A percentile compares a stretch with the other conserved stretches of the same genome.
phyloP scores from a whole-genome alignment of 2,797 vertebrate genomes.

The Lepus townsendii region DNA sequence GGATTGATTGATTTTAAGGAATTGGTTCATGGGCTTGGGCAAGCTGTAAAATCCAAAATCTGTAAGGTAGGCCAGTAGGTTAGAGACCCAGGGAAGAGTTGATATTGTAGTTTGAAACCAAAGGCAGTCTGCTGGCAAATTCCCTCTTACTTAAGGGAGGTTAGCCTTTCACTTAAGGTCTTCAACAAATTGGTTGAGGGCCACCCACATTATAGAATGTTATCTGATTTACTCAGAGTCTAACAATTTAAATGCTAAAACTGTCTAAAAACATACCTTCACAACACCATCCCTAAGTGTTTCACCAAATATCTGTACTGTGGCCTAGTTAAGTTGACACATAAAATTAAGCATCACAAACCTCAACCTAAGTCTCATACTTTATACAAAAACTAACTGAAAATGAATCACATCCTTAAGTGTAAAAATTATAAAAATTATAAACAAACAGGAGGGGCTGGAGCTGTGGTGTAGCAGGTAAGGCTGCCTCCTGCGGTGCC shows the following conservation, averaged over 20 bases:
- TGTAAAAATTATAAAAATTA: conserved; percentile 20
- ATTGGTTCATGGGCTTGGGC: neutral
- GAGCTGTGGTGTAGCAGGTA: no score
- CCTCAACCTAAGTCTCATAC: neutral
- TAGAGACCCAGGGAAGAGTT: neutral
- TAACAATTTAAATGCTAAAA: conserved; percentile 28
- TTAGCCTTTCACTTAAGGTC: neutral
- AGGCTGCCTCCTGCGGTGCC: no score
- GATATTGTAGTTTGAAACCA: neutral
- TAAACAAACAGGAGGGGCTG: conserved; percentile 5
- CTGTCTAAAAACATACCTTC: neutral
- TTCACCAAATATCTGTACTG: conserved; percentile 9
- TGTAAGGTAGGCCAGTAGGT: neutral
- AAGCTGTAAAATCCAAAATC: conserved; percentile 17
- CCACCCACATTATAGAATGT: neutral
- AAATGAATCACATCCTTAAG: conserved; percentile 22
- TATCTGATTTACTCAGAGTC: neutral
- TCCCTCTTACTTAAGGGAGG: neutral
- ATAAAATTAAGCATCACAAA: conserved; percentile 38
- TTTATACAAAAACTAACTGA: conserved; percentile 52
- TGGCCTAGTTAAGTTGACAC: neutral
- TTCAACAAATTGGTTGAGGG: conserved; percentile 7
- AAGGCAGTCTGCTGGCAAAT: conserved; percentile 32
- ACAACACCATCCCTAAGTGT: neutral
- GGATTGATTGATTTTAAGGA: neutral